Conservation (phyloP, 2,797 vertebrate species). For the Urocyon cinereoargenteus region DNA sequence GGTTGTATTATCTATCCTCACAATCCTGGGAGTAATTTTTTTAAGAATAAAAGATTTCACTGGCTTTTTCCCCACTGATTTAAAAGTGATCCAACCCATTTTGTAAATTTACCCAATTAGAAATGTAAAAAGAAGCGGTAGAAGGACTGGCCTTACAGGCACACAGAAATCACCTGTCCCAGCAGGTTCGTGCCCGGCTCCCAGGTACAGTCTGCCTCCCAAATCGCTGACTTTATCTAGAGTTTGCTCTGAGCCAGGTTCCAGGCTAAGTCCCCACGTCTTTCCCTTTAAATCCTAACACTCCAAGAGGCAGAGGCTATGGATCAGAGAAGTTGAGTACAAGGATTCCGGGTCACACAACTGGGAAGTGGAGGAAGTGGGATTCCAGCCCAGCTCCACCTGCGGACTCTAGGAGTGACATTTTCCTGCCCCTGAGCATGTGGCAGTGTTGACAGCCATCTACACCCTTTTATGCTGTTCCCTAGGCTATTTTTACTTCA, state of each 20-base stretch:
- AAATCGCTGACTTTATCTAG: rapidly evolving
- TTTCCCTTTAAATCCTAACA: background rate
- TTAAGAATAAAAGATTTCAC: background rate
- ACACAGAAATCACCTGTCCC: rapidly evolving
- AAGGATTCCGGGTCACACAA: background rate
- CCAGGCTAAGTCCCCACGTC: background rate
- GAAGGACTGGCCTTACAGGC: background rate
- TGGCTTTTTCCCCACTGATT: background rate
- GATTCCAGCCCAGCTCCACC: background rate
- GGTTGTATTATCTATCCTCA: background rate
- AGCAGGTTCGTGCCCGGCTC: rapidly evolving
- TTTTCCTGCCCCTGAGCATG: background rate
- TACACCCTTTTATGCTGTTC: background rate
- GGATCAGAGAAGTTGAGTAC: background rate
- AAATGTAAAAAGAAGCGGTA: background rate
- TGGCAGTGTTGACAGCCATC: background rate
- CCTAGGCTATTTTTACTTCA: slow-evolving; percentile 31
- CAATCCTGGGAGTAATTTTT: background rate
- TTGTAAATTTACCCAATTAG: background rate
- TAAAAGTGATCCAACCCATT: background rate
- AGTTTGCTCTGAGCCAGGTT: background rate
- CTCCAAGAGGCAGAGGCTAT: background rate
- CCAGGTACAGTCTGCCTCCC: rapidly evolving
- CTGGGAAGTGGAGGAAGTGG: background rate
- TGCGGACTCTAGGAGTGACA: background rate